Conservation (phyloP, 2,797 vertebrate species). For the Peromyscus melanophrys region DNA sequence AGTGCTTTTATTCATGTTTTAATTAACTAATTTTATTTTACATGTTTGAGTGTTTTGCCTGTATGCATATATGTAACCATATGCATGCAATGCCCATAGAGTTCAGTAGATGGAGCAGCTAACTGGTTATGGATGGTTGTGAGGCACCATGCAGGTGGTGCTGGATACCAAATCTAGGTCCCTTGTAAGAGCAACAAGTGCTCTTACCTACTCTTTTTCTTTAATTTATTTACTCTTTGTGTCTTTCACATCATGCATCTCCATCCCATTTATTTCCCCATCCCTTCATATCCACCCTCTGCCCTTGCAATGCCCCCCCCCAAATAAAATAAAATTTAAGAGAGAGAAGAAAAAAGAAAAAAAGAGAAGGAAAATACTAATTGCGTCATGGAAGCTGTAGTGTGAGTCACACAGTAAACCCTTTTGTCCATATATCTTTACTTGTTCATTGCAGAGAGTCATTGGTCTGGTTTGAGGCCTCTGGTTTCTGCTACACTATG, state of each 20-base stretch:
- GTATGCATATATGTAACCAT: background rate
- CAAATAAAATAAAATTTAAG: background rate
- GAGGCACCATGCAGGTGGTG: background rate
- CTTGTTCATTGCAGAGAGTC: background rate
- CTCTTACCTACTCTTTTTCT: background rate
- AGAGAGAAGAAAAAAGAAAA: background rate
- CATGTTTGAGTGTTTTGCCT: background rate
- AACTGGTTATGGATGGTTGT: background rate
- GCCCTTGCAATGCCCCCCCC: too few relatives aligned
- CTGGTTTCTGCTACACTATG: background rate
- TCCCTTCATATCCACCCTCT: background rate
- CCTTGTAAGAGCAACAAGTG: background rate
- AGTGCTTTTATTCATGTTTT: background rate
- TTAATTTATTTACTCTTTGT: background rate
- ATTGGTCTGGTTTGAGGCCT: background rate
- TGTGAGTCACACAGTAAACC: background rate
- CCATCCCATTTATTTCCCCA: background rate
- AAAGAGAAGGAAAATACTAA: background rate
- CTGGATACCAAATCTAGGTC: background rate
- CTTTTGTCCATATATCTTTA: background rate
- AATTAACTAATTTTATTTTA: background rate
- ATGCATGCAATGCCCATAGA: background rate
- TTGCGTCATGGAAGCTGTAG: background rate
- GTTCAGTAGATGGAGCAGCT: too few relatives aligned
- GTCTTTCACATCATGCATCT: background rate